Evolutionary conservation across 2,797 vertebrate genomes (phyloP).

Genomic region (Scolopax bukidnonensis): DNA sequence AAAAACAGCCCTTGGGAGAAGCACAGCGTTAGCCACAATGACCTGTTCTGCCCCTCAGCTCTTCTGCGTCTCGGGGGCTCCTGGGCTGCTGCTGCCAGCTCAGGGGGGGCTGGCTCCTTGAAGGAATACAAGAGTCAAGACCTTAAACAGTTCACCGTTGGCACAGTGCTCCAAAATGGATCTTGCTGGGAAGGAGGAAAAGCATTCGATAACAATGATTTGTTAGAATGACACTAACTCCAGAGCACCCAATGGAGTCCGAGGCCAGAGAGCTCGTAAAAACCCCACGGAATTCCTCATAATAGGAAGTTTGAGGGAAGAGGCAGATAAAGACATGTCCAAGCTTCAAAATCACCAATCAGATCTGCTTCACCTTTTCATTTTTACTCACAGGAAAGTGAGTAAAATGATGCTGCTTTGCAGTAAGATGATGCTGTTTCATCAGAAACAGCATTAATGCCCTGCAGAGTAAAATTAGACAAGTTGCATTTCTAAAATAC

Average conservation of each 20-base stretch:
- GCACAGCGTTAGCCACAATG: rapidly evolving
- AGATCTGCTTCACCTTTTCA: background rate
- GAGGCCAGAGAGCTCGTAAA: background rate
- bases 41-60: background rate
- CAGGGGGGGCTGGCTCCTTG: background rate
- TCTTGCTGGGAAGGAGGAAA: background rate
- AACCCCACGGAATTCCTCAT: background rate
- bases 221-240: background rate
- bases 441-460: background rate
- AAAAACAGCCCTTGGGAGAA: rapidly evolving
- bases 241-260: background rate
- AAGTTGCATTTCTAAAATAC: background rate
- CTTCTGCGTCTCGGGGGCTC: background rate
- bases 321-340: background rate
- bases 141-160: background rate
- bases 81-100: background rate
- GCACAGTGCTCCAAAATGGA: rapidly evolving
- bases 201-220: background rate
- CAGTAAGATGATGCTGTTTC: no score
- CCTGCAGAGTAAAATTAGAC: background rate
- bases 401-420: no score
- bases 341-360: background rate
- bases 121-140: background rate
- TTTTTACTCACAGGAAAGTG: background rate
- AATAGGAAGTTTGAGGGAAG: background rate